phyloP scores from a whole-genome alignment of 2,113 vertebrate genomes.

The Theropithecus gelada region DNA sequence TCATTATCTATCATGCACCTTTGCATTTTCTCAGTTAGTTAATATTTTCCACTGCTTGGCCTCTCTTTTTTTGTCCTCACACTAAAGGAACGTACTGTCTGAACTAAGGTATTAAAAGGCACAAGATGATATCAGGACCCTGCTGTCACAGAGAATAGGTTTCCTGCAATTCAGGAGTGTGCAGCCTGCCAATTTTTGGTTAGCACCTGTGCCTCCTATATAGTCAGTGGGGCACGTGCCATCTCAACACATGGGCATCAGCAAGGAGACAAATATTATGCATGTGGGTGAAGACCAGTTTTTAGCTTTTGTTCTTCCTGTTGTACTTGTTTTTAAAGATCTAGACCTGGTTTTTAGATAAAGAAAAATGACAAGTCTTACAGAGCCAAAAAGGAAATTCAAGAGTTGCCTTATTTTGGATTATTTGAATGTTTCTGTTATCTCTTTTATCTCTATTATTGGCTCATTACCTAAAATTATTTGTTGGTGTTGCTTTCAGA shows the following conservation, averaged over 20 bases:
- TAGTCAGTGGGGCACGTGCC: background rate
- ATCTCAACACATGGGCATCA: background rate
- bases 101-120: background rate
- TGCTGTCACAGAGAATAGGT: background rate
- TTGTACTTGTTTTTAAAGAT: background rate
- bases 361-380: background rate
- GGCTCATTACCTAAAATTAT: background rate
- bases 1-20: background rate
- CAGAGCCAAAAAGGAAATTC: background rate
- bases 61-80: background rate
- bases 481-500: background rate
- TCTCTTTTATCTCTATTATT: background rate
- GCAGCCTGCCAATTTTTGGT: background rate
- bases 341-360: background rate
- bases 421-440: constrained; percentile 12
- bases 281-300: background rate
- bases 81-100: background rate
- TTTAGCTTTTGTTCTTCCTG: background rate
- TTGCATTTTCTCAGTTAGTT: background rate
- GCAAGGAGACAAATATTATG: background rate
- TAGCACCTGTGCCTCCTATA: background rate
- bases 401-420: background rate
- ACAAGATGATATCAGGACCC: background rate
- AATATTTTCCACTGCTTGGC: background rate
- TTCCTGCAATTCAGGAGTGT: background rate